Conservation (phyloP, 2,888 invertebrate species). For the Agrotis exclamationis region DNA sequence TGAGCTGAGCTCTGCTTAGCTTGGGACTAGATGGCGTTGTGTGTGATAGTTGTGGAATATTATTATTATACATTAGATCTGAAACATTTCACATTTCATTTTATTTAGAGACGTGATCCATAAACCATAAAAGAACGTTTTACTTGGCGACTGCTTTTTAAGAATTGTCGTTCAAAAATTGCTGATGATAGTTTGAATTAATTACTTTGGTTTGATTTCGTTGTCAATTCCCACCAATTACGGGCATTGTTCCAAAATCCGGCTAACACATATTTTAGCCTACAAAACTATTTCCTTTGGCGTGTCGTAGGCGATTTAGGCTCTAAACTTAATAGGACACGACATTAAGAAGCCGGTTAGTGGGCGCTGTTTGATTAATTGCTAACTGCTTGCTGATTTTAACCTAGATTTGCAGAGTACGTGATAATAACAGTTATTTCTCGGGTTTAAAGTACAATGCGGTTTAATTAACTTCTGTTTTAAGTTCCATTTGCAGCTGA, state of each 20-base stretch:
- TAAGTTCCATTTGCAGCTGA: background rate
- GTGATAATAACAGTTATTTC: constrained; percentile 39
- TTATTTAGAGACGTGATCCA: too few relatives aligned
- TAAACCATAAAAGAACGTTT: too few relatives aligned
- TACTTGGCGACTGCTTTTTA: too few relatives aligned
- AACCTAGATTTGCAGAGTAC: constrained; percentile 50
- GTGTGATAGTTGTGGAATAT: too few relatives aligned
- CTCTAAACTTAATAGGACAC: constrained; percentile 23
- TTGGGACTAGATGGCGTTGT: too few relatives aligned
- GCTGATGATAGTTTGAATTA: too few relatives aligned
- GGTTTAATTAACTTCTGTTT: constrained; percentile 26
- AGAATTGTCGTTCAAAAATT: too few relatives aligned
- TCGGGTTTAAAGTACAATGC: constrained; percentile 17
- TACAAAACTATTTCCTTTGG: background rate
- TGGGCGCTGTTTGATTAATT: constrained; percentile 58
- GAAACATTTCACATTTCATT: too few relatives aligned
- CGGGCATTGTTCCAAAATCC: background rate
- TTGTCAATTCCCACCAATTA: background rate
- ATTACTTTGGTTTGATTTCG: too few relatives aligned
- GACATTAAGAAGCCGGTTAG: constrained; percentile 33
- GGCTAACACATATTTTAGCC: background rate
- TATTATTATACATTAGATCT: too few relatives aligned
- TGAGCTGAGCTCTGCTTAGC: too few relatives aligned
- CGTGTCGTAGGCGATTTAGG: constrained; percentile 36
- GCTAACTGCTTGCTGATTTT: constrained; percentile 52